Percentiles rank a stretch among this genome's conserved stretches.
These are phyloP conservation scores for Drosophila mayri DNA, from an alignment of 1,140 invertebrate species.

Conservation along the genomic window DNA sequence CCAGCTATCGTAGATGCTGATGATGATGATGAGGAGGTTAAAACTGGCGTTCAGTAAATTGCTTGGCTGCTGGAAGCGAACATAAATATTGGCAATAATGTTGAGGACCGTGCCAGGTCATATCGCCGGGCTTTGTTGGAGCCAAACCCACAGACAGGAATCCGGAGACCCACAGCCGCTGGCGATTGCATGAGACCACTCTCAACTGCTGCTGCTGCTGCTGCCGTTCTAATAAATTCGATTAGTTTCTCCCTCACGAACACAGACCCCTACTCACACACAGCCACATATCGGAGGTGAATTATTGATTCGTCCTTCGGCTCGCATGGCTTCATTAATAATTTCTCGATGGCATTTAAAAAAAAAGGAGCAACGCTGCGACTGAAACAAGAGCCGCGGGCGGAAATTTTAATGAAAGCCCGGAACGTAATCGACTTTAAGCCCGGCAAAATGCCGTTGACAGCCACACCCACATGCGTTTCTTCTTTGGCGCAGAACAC, in stretches of 20 bases:
- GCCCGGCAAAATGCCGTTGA: constrained; percentile 33
- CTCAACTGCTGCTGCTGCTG: constrained; percentile 7
- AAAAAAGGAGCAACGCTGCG: constrained; percentile 22
- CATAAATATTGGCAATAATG: constrained; percentile 70
- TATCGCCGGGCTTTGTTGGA: constrained; percentile 38
- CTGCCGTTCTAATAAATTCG: constrained; percentile 74
- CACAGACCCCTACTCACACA: constrained; percentile 17
- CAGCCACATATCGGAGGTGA: constrained; percentile 20
- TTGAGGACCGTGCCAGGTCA: constrained; percentile 35
- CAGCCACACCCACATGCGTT: constrained; percentile 11
- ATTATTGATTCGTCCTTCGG: constrained; percentile 74
- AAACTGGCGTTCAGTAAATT: constrained; percentile 22
- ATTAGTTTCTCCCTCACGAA: constrained; percentile 63
- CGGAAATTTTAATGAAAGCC: constrained; percentile 43
- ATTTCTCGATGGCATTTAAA: constrained; percentile 57
- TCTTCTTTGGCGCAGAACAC: background rate
- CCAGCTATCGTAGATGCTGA: constrained; percentile 2
- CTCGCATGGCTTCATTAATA: constrained; percentile 69
- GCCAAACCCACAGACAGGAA: constrained; percentile 25
- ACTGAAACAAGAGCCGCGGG: constrained; percentile 25
- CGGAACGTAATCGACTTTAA: constrained; percentile 33
- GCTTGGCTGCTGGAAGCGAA: constrained; percentile 37
- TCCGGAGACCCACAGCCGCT: constrained; percentile 15
- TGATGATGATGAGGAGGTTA: constrained; percentile 40
- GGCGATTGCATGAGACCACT: constrained; percentile 39